Evolutionary conservation across 2,888 invertebrate genomes (phyloP).

Genomic region (Plagodis pulveraria): DNA sequence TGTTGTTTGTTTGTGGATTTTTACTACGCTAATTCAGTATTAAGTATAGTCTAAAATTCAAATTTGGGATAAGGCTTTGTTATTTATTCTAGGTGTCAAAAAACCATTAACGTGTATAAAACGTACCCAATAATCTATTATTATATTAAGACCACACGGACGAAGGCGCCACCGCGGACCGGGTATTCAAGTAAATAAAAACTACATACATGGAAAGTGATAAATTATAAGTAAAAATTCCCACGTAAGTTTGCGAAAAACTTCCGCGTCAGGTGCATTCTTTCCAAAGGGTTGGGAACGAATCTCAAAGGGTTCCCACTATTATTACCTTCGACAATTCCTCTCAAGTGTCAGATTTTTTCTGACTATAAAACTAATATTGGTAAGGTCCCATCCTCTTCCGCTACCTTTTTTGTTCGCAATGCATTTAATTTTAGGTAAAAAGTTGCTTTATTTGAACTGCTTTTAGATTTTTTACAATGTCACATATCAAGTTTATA

Average conservation of each 20-base stretch:
- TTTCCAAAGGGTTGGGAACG: constrained; percentile 70
- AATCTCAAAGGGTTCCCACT: constrained; percentile 72
- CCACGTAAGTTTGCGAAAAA: constrained; percentile 77
- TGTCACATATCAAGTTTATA: constrained; percentile 50
- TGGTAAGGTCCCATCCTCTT: constrained; percentile 83
- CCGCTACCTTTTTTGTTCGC: constrained; percentile 77
- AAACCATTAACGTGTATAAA: no score
- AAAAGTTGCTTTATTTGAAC: constrained; percentile 74
- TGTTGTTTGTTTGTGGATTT: no score
- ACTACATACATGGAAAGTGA: constrained; percentile 4
- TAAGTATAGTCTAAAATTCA: no score
- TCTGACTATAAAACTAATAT: constrained; percentile 83
- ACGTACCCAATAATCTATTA: no score
- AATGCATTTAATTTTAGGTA: constrained; percentile 62
- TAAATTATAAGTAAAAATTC: constrained; percentile 53
- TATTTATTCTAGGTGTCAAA: no score
- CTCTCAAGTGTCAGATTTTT: constrained; percentile 79
- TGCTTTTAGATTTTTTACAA: constrained; percentile 62
- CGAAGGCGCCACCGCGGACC: no score
- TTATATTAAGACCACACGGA: no score
- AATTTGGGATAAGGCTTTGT: no score
- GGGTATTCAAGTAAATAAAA: background rate
- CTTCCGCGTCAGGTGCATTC: constrained; percentile 81
- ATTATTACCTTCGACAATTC: constrained; percentile 79
- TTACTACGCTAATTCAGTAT: no score